These are phyloP conservation scores for Cliona cf. orientalis DNA, from an alignment of 37 sponge, comb jelly and placozoan species.

Conservation along the genomic window DNA sequence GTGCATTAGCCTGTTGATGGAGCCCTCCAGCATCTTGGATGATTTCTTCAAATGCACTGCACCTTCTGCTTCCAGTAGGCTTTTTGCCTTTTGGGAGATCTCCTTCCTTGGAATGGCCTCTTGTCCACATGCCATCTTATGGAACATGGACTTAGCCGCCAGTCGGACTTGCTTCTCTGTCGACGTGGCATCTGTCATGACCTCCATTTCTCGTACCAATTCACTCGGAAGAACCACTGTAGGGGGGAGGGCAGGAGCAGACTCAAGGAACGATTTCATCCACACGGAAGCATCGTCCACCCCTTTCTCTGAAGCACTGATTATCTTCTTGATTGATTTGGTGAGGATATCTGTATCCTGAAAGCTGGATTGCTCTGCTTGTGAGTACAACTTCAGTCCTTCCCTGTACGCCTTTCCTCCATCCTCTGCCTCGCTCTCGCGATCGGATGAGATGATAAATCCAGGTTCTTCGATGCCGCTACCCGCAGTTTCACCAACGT, in stretches of 20 bases:
- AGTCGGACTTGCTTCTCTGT: slow-evolving; percentile 15
- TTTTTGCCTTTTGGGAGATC: not conserved
- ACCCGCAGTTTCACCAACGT: too few relatives aligned
- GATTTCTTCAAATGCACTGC: not conserved
- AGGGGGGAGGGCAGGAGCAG: slow-evolving; percentile 20
- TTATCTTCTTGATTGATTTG: not conserved
- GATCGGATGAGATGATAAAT: too few relatives aligned
- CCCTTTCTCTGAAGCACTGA: slow-evolving; percentile 25
- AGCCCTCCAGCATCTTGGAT: not conserved
- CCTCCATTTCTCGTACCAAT: not conserved
- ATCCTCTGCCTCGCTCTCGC: too few relatives aligned
- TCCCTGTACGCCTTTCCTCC: too few relatives aligned
- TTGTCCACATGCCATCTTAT: slow-evolving; percentile 19
- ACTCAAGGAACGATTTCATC: slow-evolving; percentile 34
- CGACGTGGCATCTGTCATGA: slow-evolving; percentile 2
- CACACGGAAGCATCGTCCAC: slow-evolving; percentile 15
- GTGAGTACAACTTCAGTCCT: slow-evolving; percentile 11
- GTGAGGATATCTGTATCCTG: slow-evolving; percentile 1
- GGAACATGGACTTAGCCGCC: slow-evolving; percentile 52
- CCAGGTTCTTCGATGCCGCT: too few relatives aligned
- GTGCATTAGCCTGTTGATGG: slow-evolving; percentile 29
- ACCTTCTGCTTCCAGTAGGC: not conserved
- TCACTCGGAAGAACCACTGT: not conserved
- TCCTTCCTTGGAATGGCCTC: slow-evolving; percentile 38
- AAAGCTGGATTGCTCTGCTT: slow-evolving; percentile 27